Evolutionary conservation across 2,888 invertebrate genomes (phyloP).

Genomic region (Cosmopolites sordidus): DNA sequence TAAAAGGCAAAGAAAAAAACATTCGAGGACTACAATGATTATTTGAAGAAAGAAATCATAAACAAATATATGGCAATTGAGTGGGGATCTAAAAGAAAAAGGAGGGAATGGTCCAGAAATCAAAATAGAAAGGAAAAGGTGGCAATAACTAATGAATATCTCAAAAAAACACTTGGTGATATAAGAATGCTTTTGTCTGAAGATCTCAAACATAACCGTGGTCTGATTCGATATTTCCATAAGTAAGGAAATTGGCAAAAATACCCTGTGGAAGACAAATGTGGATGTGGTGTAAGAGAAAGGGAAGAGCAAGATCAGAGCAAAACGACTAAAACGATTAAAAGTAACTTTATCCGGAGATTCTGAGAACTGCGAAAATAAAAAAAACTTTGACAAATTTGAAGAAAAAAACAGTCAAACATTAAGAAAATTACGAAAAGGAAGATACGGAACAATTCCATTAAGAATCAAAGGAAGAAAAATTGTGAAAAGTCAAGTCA

Average conservation of each 20-base stretch:
- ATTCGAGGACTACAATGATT: slow-evolving; percentile 38
- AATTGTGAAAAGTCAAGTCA: slow-evolving; percentile 32
- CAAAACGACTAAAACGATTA: too few species aligned
- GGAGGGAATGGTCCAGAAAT: slow-evolving; percentile 5
- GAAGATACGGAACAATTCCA: slow-evolving; percentile 16
- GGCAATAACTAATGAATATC: slow-evolving; percentile 25
- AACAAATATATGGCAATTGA: slow-evolving; percentile 28
- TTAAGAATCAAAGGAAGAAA: too few species aligned
- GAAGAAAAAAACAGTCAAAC: too few species aligned
- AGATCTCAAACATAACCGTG: slow-evolving; percentile 15
- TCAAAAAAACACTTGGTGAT: slow-evolving; percentile 31
- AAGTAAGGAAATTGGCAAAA: slow-evolving; percentile 5
- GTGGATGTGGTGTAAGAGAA: slow-evolving; percentile 9
- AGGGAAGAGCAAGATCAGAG: too few species aligned
- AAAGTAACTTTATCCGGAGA: too few species aligned
- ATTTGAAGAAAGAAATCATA: slow-evolving; percentile 34
- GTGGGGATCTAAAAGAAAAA: slow-evolving; percentile 12
- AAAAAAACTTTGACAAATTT: too few species aligned
- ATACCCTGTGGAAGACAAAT: slow-evolving; percentile 17
- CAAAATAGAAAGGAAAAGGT: slow-evolving; percentile 13
- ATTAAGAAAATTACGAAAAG: too few species aligned
- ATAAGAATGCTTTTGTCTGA: slow-evolving; percentile 31
- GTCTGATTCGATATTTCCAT: neutral
- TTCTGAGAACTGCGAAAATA: too few species aligned
- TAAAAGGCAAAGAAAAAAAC: slow-evolving; percentile 30